These are phyloP conservation scores for Tenebrio molitor DNA, from an alignment of 1,140 invertebrate species.

Conservation along the genomic window DNA sequence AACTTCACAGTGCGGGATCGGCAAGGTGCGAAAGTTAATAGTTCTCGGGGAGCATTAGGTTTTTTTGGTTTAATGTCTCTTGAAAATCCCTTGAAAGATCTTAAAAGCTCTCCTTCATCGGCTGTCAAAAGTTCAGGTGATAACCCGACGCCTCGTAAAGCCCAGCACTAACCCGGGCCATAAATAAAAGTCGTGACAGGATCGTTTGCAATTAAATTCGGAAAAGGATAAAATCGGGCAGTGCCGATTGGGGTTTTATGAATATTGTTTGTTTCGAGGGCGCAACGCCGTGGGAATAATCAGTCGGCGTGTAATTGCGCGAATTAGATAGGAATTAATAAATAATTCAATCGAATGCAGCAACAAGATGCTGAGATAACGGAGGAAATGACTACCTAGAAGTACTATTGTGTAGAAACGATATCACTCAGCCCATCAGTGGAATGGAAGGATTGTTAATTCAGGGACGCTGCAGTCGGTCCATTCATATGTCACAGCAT, in stretches of 20 bases:
- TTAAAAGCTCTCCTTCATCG: conserved; percentile 8
- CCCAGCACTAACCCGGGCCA: neutral
- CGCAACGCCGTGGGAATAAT: conserved; percentile 9
- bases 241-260: neutral
- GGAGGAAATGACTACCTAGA: conserved; percentile 31
- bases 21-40: conserved; percentile 29
- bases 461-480: conserved; percentile 31
- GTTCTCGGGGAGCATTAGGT: conserved; percentile 11
- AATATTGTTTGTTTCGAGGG: neutral
- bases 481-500: conserved; percentile 40
- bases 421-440: conserved; percentile 14
- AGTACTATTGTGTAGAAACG: conserved; percentile 27
- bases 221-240: neutral
- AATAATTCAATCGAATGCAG: conserved; percentile 18
- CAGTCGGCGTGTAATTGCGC: conserved; percentile 10
- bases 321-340: conserved; percentile 14
- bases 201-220: neutral
- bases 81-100: conserved; percentile 15
- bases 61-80: conserved; percentile 16
- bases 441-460: conserved; percentile 28
- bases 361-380: neutral
- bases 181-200: neutral
- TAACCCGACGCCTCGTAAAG: conserved; percentile 7
- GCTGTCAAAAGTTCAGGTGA: conserved; percentile 4
- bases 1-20: conserved; percentile 7